These are phyloP conservation scores for Dromococcyx pavoninus DNA, from an alignment of 2,797 vertebrate genomes.

Conservation along the genomic window DNA sequence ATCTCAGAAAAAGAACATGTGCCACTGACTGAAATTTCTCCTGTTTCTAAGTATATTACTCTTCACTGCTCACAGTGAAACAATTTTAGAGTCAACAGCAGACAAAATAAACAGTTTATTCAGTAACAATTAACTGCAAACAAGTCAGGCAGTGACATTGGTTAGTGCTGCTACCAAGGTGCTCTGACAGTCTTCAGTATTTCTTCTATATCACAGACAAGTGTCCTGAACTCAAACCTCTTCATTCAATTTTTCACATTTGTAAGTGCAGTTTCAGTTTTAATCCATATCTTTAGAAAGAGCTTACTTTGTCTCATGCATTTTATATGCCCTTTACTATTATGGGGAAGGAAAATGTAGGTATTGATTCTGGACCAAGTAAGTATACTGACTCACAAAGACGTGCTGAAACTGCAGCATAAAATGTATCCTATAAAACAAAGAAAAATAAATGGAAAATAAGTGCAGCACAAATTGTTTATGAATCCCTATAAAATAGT, in stretches of 20 bases:
- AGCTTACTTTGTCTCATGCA: slow-evolving; percentile 33
- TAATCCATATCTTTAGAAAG: slow-evolving; percentile 2
- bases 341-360: background rate
- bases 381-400: slow-evolving; percentile 30
- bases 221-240: background rate
- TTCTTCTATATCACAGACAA: background rate
- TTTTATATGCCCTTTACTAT: slow-evolving; percentile 28
- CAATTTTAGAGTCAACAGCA: background rate
- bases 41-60: background rate
- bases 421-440: slow-evolving; percentile 26
- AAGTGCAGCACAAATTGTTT: slow-evolving; percentile 24
- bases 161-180: background rate
- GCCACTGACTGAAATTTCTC: background rate
- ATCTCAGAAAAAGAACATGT: background rate
- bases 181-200: background rate
- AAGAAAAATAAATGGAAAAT: slow-evolving; percentile 25
- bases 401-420: slow-evolving; percentile 26
- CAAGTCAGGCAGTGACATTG: background rate
- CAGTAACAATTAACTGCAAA: background rate
- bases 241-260: background rate
- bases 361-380: slow-evolving; percentile 27
- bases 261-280: slow-evolving; percentile 76
- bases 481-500: background rate
- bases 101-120: background rate
- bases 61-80: background rate